These are phyloP conservation scores for Nycticryphes semicollaris DNA, from an alignment of 2,113 vertebrate species.

Conservation along the genomic window DNA sequence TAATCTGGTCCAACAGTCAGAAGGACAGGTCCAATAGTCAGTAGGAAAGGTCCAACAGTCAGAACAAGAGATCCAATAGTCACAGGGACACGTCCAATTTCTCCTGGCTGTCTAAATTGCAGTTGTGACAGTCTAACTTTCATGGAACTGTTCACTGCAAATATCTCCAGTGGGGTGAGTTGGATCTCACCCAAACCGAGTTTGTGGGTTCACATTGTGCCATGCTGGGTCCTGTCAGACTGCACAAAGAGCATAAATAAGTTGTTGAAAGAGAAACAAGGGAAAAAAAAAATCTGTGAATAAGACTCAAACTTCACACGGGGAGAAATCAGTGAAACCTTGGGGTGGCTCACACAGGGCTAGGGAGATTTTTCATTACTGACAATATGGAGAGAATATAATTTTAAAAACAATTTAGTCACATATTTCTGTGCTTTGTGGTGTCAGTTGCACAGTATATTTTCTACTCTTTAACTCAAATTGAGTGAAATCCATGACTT, in stretches of 20 bases:
- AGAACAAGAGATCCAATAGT: no score
- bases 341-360: neutral
- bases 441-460: neutral
- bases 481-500: neutral
- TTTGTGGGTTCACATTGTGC: neutral
- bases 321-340: neutral
- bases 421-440: neutral
- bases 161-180: neutral
- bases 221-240: neutral
- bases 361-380: neutral
- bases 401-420: neutral
- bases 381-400: neutral
- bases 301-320: neutral
- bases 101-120: neutral
- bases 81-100: neutral
- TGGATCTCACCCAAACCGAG: neutral
- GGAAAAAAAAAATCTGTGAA: neutral
- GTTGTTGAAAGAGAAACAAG: neutral
- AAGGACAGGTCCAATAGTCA: neutral
- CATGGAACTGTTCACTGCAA: neutral
- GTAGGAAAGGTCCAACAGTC: neutral
- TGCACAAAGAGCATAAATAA: neutral
- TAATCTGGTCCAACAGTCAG: neutral
- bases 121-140: neutral
- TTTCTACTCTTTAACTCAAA: neutral